These are phyloP conservation scores for Halichoerus grypus DNA, from an alignment of 2,113 vertebrate genomes.

Conservation along the genomic window DNA sequence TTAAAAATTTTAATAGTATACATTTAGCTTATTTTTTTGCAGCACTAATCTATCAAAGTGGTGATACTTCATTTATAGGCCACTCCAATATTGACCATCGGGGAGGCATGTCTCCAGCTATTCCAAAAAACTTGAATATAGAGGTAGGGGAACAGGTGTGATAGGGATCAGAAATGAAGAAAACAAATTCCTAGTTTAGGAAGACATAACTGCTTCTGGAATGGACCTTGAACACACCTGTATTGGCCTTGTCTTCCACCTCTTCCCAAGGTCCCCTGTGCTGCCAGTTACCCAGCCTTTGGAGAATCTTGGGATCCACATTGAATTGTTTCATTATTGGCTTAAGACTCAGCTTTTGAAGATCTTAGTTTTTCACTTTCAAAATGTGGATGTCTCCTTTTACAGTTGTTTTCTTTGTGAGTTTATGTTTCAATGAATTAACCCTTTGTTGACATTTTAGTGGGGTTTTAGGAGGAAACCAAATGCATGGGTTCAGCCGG, in stretches of 20 bases:
- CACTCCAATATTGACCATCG: rapidly evolving
- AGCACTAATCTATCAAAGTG: not conserved
- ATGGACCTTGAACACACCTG: not conserved
- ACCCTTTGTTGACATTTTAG: not conserved
- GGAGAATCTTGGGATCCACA: not conserved
- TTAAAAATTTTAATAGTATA: not conserved
- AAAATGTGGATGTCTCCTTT: not conserved
- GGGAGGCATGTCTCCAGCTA: not conserved
- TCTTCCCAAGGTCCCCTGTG: not conserved
- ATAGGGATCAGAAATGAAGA: not conserved
- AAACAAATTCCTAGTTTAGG: not conserved
- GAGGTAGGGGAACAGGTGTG: not conserved
- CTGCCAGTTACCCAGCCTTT: not conserved
- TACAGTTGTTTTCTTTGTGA: not conserved
- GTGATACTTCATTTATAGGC: not conserved
- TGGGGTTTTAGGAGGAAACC: not conserved
- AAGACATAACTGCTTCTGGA: not conserved
- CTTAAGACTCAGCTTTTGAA: not conserved
- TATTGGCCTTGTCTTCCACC: not conserved
- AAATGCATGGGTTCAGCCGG: not conserved
- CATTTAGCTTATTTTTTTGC: not conserved
- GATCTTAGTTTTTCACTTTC: not conserved
- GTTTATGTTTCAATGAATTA: not conserved
- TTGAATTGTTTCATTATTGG: not conserved
- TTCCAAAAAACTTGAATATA: not conserved